Evolutionary conservation across 2,888 invertebrate genomes (phyloP), one percentile per base, ranked within the genome.

Genomic region (Phyllotreta cruciferae): DNA sequence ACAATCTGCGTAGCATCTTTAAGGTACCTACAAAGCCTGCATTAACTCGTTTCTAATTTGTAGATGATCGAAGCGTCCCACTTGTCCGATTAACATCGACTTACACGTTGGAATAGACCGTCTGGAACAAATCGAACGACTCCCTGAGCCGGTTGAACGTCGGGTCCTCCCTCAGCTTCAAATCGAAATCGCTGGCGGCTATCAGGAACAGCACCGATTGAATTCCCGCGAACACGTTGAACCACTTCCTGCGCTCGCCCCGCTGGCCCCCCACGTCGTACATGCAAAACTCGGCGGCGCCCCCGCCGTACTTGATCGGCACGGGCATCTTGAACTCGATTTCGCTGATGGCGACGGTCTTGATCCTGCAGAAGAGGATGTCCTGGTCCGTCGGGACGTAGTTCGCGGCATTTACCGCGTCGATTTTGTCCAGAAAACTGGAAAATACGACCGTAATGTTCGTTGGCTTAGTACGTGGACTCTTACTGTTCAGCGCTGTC

Each of bases 401-500:
- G 63, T 87, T 84, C 0, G 81, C 72, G 63, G 86, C 83, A 68
- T 87, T 84, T 64, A 93, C 86, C 54, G 85, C 83, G 67, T 87
- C 86, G 70, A 92, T 82, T 80, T 88, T 85, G 73, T 92, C 88
- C 73, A 93, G 81, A 79, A 93, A 93, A 79, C 93, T 93, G 36
- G 38, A 49, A 56, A 60, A 50, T 10, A n/a, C n/a, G 9, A n/a
- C n/a, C 38, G 37, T 42, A 35, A 56, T 41, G 41, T 34, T 5
- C 7, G 8, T 45, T 4, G 9, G 5, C n/a, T 37, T 10, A 39
- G 24, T 35, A 44, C 10, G 44, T 57, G 39, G 8, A 54, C 61
- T 86, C 90, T 87, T 83, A 93, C 93, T 92, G 91, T 85, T 90
- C 89, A 6, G 92, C 90, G 75, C 91, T 90, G 74, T 93, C 93